Percentiles rank a stretch among this genome's conserved stretches.
phyloP scores from a whole-genome alignment of 2,113 vertebrate species.

The Conger conger region DNA sequence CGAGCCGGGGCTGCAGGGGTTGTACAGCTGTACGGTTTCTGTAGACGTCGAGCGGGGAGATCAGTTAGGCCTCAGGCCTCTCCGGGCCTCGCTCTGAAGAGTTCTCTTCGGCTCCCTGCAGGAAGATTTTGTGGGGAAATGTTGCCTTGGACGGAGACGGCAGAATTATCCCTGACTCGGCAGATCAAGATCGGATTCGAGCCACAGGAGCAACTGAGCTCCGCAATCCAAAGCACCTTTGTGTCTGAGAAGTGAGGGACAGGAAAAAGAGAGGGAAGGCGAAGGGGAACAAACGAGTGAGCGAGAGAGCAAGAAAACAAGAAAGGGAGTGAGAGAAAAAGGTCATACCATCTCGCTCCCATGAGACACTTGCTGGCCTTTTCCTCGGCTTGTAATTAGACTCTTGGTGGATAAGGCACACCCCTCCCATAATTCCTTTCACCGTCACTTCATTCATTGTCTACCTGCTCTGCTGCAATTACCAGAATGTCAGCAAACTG shows the following conservation, averaged over 20 bases:
- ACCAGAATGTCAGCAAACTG: neutral
- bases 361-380: neutral
- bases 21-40: neutral
- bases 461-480: neutral
- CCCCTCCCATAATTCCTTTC: neutral
- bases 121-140: constrained; percentile 5
- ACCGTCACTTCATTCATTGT: neutral
- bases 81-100: neutral
- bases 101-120: constrained; percentile 35
- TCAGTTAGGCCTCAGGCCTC: constrained; percentile 11
- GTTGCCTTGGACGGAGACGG: neutral
- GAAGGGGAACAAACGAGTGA: neutral
- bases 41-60: neutral
- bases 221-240: neutral
- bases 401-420: neutral
- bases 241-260: neutral
- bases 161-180: neutral
- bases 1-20: neutral
- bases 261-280: neutral
- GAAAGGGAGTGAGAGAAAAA: no score
- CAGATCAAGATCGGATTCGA: neutral
- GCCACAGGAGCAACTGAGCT: no score
- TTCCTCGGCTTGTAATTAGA: neutral
- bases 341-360: no score
- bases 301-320: neutral